Conservation (phyloP, 1,140 invertebrate species). For the Dendrolimus punctatus region DNA sequence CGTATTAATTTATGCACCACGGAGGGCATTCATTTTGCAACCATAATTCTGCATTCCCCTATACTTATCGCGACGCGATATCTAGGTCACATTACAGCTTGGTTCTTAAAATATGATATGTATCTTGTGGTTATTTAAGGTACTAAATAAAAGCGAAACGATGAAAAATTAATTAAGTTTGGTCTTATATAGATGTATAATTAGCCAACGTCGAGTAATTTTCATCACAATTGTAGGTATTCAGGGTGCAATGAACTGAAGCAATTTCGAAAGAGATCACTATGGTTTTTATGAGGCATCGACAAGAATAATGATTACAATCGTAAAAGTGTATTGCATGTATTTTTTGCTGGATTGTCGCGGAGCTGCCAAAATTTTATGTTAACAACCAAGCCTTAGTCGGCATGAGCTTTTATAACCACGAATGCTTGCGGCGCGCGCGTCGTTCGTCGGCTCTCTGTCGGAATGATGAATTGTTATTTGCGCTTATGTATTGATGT, state of each 20-base stretch:
- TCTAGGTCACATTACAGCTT: conserved; percentile 22
- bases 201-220: background rate
- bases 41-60: conserved; percentile 4
- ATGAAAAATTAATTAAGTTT: no score
- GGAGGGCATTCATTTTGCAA: conserved; percentile 2
- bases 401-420: background rate
- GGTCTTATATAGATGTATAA: no score
- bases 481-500: no score
- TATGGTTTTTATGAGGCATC: background rate
- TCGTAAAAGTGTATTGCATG: conserved; percentile 2
- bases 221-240: conserved; percentile 4
- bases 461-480: no score
- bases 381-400: conserved; percentile 8
- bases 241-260: conserved; percentile 15
- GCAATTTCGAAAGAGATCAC: conserved; percentile 9
- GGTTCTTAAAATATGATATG: conserved; percentile 18
- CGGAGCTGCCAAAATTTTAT: conserved; percentile 9
- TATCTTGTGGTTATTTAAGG: conserved; percentile 19
- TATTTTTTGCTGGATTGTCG: conserved; percentile 7
- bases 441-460: no score
- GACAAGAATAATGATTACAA: conserved; percentile 1
- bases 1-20: conserved; percentile 4
- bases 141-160: background rate
- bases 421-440: no score
- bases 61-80: conserved; percentile 18